These are phyloP conservation scores for Podocnemis expansa DNA, from an alignment of 2,113 vertebrate species.

Conservation along the genomic window DNA sequence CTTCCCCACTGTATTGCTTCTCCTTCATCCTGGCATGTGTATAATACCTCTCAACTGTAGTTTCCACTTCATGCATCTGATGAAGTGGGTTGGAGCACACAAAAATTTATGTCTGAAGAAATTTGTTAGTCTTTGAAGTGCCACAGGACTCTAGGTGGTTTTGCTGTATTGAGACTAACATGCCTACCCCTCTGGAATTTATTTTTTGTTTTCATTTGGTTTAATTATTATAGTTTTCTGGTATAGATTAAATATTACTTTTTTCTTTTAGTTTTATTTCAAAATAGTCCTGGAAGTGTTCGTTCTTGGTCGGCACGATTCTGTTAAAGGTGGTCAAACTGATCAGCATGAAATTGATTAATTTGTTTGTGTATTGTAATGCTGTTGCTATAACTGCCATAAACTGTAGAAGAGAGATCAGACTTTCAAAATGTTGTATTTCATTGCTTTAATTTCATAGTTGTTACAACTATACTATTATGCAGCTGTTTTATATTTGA, in stretches of 20 bases:
- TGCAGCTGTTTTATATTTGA: not conserved
- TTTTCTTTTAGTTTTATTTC: too few species aligned
- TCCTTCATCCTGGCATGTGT: too few species aligned
- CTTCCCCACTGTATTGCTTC: too few species aligned
- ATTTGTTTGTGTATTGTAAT: not conserved
- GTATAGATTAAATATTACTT: not conserved
- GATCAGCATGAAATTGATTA: rapidly evolving
- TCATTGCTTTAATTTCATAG: not conserved
- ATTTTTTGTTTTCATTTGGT: not conserved
- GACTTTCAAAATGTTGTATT: not conserved
- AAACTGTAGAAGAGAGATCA: not conserved
- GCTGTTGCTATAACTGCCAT: not conserved
- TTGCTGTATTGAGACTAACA: too few species aligned
- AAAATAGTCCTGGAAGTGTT: too few species aligned
- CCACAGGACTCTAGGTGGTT: too few species aligned
- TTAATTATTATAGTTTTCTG: not conserved
- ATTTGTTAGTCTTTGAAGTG: too few species aligned
- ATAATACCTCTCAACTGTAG: too few species aligned
- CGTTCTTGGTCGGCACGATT: not conserved
- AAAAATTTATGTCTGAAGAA: too few species aligned
- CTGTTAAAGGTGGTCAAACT: not conserved
- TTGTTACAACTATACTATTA: not conserved
- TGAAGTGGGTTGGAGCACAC: too few species aligned
- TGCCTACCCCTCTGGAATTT: too few species aligned
- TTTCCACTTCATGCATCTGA: too few species aligned